These are phyloP conservation scores for Sebastes paucispinis DNA, from an alignment of 2,797 vertebrate species.

Conservation along the genomic window DNA sequence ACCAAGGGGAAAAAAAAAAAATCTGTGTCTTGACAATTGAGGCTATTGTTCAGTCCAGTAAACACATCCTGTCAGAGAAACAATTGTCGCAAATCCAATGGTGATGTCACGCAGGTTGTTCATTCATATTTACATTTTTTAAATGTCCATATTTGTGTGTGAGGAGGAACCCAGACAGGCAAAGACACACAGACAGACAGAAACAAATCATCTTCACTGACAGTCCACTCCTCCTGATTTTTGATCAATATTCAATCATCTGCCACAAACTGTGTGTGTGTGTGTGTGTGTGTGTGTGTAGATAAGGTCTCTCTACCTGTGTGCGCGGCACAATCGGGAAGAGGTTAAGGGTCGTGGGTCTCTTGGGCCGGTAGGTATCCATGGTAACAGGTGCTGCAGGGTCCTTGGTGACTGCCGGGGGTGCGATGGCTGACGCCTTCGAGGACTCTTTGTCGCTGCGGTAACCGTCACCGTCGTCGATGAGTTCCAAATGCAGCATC, in stretches of 20 bases:
- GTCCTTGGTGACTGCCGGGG: constrained; percentile 66
- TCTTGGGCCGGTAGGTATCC: constrained; percentile 92
- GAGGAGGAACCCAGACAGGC: neutral
- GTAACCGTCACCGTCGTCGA: constrained; percentile 88
- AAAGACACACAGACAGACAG: neutral
- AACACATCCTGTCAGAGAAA: constrained; percentile 57
- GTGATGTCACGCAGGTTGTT: constrained; percentile 33
- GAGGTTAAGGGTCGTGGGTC: constrained; percentile 96
- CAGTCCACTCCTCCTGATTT: neutral
- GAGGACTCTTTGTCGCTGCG: constrained; percentile 75
- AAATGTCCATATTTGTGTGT: neutral
- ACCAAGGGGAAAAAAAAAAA: constrained; percentile 36
- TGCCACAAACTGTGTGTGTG: neutral
- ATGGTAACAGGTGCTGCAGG: constrained; percentile 80
- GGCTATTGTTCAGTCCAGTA: constrained; percentile 58
- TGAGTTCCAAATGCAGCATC: constrained; percentile 95
- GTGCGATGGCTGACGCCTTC: constrained; percentile 74
- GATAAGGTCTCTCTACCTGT: constrained; percentile 83
- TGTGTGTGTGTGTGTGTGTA: neutral
- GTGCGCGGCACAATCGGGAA: constrained; percentile 94
- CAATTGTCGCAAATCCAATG: constrained; percentile 15
- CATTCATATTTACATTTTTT: neutral
- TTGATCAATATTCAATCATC: constrained; percentile 11
- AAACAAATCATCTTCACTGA: neutral
- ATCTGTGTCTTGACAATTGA: constrained; percentile 55